phyloP scores from a whole-genome alignment of 1,140 invertebrate genomes.

The Hyposmocoma kahamanoa region DNA sequence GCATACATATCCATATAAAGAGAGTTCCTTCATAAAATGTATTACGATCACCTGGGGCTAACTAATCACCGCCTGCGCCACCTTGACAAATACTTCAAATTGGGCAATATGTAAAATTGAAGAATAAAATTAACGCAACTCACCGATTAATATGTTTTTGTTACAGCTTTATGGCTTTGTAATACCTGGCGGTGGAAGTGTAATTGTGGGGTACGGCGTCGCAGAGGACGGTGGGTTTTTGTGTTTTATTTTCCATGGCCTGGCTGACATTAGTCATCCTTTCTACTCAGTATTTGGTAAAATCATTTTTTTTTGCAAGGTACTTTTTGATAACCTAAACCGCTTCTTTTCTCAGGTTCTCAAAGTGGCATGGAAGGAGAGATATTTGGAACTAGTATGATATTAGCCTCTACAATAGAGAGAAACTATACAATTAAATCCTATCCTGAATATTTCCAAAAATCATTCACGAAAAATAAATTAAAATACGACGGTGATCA shows the following conservation, averaged over 20 bases:
- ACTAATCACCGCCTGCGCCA: too few species aligned
- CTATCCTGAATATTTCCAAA: constrained; percentile 36
- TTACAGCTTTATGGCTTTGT: constrained; percentile 70
- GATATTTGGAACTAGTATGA: constrained; percentile 79
- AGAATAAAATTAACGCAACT: too few species aligned
- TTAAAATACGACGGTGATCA: constrained; percentile 17
- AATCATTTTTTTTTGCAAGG: constrained; percentile 18
- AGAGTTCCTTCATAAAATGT: constrained; percentile 14
- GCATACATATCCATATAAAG: constrained; percentile 10
- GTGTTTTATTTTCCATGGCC: too few species aligned
- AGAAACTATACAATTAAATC: constrained; percentile 47
- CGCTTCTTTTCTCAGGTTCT: too few species aligned
- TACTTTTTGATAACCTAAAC: too few species aligned
- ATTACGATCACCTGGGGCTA: constrained; percentile 18
- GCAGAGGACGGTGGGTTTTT: constrained; percentile 75
- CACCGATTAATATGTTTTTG: constrained; percentile 20
- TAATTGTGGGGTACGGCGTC: constrained; percentile 80
- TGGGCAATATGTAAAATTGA: too few species aligned
- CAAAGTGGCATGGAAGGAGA: constrained; percentile 80
- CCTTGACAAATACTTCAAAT: too few species aligned
- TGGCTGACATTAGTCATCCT: too few species aligned
- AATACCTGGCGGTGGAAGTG: constrained; percentile 76
- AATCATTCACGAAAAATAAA: constrained; percentile 42
- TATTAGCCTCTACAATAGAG: constrained; percentile 75
- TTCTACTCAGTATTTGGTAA: background rate